Base-by-base conservation (phyloP, 2,888 invertebrate species). In the Schizotus pectinicornis region DNA sequence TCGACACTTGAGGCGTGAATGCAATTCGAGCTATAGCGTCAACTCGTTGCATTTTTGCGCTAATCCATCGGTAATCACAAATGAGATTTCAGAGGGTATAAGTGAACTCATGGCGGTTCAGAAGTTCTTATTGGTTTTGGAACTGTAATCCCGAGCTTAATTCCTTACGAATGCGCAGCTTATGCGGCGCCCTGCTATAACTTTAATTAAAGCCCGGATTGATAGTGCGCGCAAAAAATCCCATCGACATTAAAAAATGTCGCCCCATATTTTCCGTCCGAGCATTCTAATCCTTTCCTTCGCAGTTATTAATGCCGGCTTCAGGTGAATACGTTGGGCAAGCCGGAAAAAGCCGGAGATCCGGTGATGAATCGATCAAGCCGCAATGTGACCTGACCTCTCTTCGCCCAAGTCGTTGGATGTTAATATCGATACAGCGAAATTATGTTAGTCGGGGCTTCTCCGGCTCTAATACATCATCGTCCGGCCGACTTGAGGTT, bases 71-170 rank as follows among this genome's bases (percentile, higher is more conserved):
- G 49, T 56, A 60, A 63, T 61, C 57, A 65, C 49, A 61, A 67
- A 64, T 61, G 63, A 63, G 65, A 67, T 62, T 65, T 65, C 56
- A 51, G 59, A 63, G 59, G 61, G 56, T 61, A 60, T 62, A 57
- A 67, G 65, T 62, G 55, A 62, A 64, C 57, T 63, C 59, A 59
- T 64, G 50, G 67, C 65, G 68, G 65, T 61, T 70, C 69, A 65
- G 63, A 70, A 74, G 69, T 73, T 72, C 71, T 70, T 71, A 71
- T 72, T 72, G 69, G 71, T 69, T 74, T 69, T 67, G 68, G 63
- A 72, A 73, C 73, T 70, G 67, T 72, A 73, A 74, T 73, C 72
- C 68, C 43, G 50, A 59, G 61, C 69, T 70, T 72, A 70, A 73
- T 69, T 70, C 70, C 69, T 69, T 66, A 66, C 69, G 68, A 70